Evolutionary conservation across 1,140 invertebrate species (phyloP).

Genomic region (Magallana angulata): DNA sequence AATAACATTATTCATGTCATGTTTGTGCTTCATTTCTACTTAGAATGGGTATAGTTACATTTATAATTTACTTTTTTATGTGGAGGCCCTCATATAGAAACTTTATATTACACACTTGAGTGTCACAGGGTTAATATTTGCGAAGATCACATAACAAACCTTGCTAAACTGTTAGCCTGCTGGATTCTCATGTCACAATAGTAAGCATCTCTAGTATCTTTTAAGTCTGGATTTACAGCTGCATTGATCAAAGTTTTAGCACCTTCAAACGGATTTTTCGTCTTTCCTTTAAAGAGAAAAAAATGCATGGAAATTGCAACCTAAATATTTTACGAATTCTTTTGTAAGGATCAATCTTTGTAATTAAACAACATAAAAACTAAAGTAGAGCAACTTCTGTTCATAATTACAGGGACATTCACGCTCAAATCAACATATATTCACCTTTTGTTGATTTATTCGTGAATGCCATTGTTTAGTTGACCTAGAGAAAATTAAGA

Average conservation of each 20-base stretch:
- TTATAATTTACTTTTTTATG: too few relatives aligned
- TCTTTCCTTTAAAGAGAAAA: conserved; percentile 49
- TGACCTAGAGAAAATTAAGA: too few relatives aligned
- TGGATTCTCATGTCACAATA: conserved; percentile 53
- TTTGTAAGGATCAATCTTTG: too few relatives aligned
- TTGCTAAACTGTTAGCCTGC: conserved; percentile 44
- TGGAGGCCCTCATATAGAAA: too few relatives aligned
- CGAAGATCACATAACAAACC: conserved; percentile 32
- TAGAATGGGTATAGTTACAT: too few relatives aligned
- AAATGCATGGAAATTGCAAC: not conserved
- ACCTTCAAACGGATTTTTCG: conserved; percentile 60
- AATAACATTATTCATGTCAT: too few relatives aligned
- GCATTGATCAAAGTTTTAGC: conserved; percentile 59
- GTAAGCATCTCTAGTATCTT: conserved; percentile 58
- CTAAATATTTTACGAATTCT: too few relatives aligned
- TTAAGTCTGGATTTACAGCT: conserved; percentile 60
- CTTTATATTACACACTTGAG: not conserved
- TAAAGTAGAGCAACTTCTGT: not conserved
- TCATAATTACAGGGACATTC: not conserved
- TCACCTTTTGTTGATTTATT: too few relatives aligned
- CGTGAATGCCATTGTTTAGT: too few relatives aligned
- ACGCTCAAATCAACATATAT: too few relatives aligned
- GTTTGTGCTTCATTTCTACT: too few relatives aligned
- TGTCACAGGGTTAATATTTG: too few relatives aligned
- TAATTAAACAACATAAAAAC: not conserved